Evolutionary conservation across 2,888 invertebrate genomes (phyloP).

Genomic region (Nephrocerus scutellatus): DNA sequence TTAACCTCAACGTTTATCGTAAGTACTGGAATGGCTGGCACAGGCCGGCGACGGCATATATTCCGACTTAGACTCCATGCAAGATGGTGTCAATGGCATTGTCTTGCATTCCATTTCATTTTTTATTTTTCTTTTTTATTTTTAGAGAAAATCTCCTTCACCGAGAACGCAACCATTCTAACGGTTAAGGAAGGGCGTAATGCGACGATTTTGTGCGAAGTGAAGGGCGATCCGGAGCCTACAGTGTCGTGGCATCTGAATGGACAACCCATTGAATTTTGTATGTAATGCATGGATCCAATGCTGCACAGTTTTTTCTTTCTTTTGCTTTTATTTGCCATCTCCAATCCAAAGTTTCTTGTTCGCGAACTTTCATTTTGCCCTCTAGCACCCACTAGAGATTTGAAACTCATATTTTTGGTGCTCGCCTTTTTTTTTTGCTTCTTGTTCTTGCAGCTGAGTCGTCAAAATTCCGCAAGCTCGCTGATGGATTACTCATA

Average conservation of each 20-base stretch:
- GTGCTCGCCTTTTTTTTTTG: slow-evolving; percentile 1
- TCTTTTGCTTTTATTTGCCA: slow-evolving; percentile 11
- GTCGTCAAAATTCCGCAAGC: slow-evolving; percentile 47
- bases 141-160: slow-evolving; percentile 53
- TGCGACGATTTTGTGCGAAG: slow-evolving; percentile 47
- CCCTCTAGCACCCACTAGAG: too few relatives aligned
- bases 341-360: too few relatives aligned
- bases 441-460: slow-evolving; percentile 25
- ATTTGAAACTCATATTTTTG: slow-evolving; percentile 10
- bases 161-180: slow-evolving; percentile 50
- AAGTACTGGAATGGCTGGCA: too few relatives aligned
- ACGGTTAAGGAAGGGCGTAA: slow-evolving; percentile 50
- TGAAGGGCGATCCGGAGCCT: slow-evolving; percentile 49
- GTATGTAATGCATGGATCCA: slow-evolving; percentile 14
- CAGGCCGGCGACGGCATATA: too few relatives aligned
- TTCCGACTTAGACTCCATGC: too few relatives aligned
- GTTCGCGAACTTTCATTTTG: too few relatives aligned
- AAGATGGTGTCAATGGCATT: slow-evolving; percentile 26
- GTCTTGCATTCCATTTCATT: slow-evolving; percentile 16
- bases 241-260: slow-evolving; percentile 49
- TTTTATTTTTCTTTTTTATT: slow-evolving; percentile 11
- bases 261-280: slow-evolving; percentile 39
- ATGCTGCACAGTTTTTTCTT: slow-evolving; percentile 6
- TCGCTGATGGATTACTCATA: slow-evolving; percentile 54
- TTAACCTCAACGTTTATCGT: slow-evolving; percentile 48